Evolutionary conservation across 2,113 vertebrate genomes (phyloP), one percentile per base, ranked within the genome.

Genomic region (Solea senegalensis): DNA sequence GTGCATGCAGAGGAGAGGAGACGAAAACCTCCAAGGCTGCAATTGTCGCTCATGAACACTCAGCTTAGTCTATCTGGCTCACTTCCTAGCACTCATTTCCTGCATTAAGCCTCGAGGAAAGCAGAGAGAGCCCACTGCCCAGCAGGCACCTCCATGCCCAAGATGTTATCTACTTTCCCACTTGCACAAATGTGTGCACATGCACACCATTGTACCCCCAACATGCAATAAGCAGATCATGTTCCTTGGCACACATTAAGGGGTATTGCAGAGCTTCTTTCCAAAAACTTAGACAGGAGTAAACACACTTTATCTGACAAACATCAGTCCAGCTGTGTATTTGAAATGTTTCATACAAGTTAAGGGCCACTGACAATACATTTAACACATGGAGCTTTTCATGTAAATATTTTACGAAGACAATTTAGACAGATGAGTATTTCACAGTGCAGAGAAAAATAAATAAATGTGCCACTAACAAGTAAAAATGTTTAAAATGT

Each of bases 21-120:
- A 59, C 55, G 62, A 59, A 43, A 81, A 71, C 41, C 64, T 81
- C 67, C 51, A 46, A 78, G 51, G 76, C 72, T 74, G 64, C 66
- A 67, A 81, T 61, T 81, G 81, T 82, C 64, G 55, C 69, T 74
- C 71, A 61, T 53, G 79, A 77, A 66, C 53, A 73, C 74, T 80
- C 74, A 84, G 81, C 81, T 69, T 74, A 79, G 80, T 84, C 76
- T 67, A 76, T 72, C 84, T 83, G 87, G 86, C 81, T 66, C 5
- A 8, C 72, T 81, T 80, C 73, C 80, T 71, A 61, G 72, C 13
- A 2, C 84, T 86, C 79, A 79, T 90, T 90, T 91, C 88, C 89
- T 90, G 88, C 82, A 88, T 90, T 91, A 88, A 87, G 86, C 88
- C 79, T 74, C 61, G 75, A 84, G 79, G 72, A 87, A 85, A 85